Conservation (phyloP, 1,140 invertebrate species). For the Camponotus floridanus region DNA sequence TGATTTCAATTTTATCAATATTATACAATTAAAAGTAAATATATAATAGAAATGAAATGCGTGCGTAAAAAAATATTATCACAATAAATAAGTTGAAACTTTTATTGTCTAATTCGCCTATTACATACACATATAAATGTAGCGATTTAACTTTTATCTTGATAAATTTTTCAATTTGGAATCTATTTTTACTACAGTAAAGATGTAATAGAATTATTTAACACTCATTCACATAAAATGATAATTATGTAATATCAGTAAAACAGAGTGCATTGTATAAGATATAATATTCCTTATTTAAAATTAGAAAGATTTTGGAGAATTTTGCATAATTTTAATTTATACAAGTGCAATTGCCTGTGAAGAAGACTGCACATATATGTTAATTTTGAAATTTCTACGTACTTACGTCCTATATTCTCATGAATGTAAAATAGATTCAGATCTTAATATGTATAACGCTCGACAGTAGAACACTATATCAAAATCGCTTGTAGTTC, state of each 20-base stretch:
- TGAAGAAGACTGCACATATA: constrained; percentile 42
- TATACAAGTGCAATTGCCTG: constrained; percentile 6
- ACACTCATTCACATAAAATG: not conserved
- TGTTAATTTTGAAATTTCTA: constrained; percentile 53
- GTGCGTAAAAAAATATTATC: not conserved
- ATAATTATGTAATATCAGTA: not conserved
- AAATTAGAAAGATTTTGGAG: constrained; percentile 4
- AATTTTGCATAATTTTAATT: constrained; percentile 49
- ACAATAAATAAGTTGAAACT: not conserved
- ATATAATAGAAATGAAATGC: not conserved
- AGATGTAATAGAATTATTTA: not conserved
- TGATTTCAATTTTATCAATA: not conserved
- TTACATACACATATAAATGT: not conserved
- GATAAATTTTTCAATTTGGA: not conserved
- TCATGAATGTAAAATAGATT: constrained; percentile 54
- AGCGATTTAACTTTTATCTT: not conserved
- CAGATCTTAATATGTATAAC: constrained; percentile 29
- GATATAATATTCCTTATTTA: not conserved
- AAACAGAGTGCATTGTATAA: not conserved
- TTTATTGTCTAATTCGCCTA: not conserved
- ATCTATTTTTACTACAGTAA: not conserved
- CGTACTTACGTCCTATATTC: constrained; percentile 29
- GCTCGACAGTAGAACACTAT: constrained; percentile 20
- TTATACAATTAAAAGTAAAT: not conserved
- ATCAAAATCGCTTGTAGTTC: constrained; percentile 49